Evolutionary conservation across 1,140 invertebrate species (phyloP), one percentile per base, ranked within the genome.

Genomic region (Leptinotarsa lineolata): DNA sequence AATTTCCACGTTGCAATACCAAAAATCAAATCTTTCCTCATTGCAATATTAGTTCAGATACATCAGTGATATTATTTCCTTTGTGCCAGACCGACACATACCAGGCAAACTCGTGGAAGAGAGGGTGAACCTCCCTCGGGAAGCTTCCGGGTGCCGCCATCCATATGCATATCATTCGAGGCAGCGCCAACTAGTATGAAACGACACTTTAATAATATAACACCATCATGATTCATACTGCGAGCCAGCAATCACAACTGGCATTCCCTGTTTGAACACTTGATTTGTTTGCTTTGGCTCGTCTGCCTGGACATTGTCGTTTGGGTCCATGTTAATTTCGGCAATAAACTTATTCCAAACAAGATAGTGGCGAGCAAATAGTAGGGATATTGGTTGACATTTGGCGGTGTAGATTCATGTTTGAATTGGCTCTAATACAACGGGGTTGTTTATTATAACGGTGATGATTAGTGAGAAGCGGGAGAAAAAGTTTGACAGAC

Each of bases 241-340:
- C 24, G n/a, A 67, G 58, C 44, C 70, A 58, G 70, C 64, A 75
- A 68, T 75, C 74, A 69, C 74, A 72, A 72, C 48, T 66, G 65
- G 20, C 69, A 18, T 45, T 20, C 66, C 39, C 65, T 75, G 66
- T 75, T 75, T 75, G 74, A 75, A 75, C 70, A 75, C 70, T 72
- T 72, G 74, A 75, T 75, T 75, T 75, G 74, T 75, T 75, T 75
- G 65, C 68, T 60, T 75, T 75, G 30, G 45, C 18, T 24, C 68
- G 45, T 54, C 61, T 21, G 24, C 61, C 15, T 63, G 20, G 61
- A 63, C 24, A 63, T 63, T 63, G 61, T 21, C 61, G 61, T 63
- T 63, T 63, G 61, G 15, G 61, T 18, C 61, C 61, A 30, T 63
- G 61, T 63, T 63, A 30, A 30, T 63, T 63, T 63, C 61, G 20